Evolutionary conservation across 2,888 invertebrate genomes (phyloP).

Genomic region (Rhagonycha fulva): DNA sequence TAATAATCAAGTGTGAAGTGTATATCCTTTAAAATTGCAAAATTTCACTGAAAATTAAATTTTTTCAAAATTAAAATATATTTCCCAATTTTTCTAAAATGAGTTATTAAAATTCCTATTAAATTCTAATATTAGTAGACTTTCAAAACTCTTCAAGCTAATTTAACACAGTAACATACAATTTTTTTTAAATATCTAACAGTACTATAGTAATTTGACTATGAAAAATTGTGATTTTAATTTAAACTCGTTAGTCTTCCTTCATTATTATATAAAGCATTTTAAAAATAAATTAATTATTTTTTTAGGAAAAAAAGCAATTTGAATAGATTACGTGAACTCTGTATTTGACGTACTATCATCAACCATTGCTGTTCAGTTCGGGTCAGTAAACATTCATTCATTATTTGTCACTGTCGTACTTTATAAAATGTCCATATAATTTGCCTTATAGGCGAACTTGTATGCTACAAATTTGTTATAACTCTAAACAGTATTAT

Average conservation of each 20-base stretch:
- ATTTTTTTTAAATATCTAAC: no score
- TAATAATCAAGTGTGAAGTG: no score
- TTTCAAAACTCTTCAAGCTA: no score
- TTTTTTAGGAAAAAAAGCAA: not conserved
- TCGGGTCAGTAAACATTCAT: not conserved
- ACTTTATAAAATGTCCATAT: not conserved
- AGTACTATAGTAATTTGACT: no score
- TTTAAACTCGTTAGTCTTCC: not conserved
- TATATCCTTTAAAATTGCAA: no score
- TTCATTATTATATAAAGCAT: not conserved
- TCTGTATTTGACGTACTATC: not conserved
- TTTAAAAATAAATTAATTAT: not conserved
- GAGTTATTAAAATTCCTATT: no score
- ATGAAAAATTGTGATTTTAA: not conserved
- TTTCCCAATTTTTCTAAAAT: no score
- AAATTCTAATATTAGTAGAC: no score
- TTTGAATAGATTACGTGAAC: not conserved
- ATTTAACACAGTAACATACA: no score
- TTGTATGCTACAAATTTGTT: not conserved
- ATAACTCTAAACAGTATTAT: not conserved
- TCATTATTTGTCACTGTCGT: constrained; percentile 1
- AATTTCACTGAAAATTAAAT: no score
- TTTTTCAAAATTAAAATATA: no score
- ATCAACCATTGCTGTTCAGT: not conserved
- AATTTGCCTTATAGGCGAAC: not conserved